Conservation (phyloP, 2,113 vertebrate species). For the Gobio gobio region DNA sequence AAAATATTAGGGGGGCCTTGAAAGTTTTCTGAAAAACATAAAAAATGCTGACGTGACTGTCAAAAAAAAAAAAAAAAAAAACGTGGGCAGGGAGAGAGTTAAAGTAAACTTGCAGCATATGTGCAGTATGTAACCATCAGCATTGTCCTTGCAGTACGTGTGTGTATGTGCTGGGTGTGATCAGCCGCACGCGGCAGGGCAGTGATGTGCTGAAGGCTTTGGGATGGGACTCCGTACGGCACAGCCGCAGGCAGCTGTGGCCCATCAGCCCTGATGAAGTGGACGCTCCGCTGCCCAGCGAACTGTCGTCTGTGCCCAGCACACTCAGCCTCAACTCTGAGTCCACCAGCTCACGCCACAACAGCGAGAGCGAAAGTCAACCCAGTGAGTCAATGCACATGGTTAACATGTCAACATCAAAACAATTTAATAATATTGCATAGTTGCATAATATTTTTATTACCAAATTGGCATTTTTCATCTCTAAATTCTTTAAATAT, state of each 20-base stretch:
- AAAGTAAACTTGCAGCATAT: background rate
- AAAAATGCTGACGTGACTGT: too few relatives aligned
- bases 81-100: background rate
- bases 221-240: conserved; percentile 84
- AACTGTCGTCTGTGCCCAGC: conserved; percentile 84
- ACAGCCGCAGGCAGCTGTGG: conserved; percentile 83
- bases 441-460: too few relatives aligned
- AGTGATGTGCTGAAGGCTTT: conserved; percentile 85
- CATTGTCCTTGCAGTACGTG: conserved; percentile 75
- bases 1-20: too few relatives aligned
- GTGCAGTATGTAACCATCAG: background rate
- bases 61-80: too few relatives aligned
- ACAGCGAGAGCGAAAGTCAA: conserved; percentile 86
- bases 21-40: too few relatives aligned
- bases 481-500: too few relatives aligned
- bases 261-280: conserved; percentile 86
- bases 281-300: conserved; percentile 80
- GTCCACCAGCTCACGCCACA: conserved; percentile 84
- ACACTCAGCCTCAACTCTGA: conserved; percentile 86
- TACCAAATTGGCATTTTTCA: too few relatives aligned
- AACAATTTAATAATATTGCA: too few relatives aligned
- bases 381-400: conserved; percentile 76
- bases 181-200: conserved; percentile 86
- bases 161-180: conserved; percentile 84
- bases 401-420: background rate